A percentile compares a stretch with the other conserved stretches of the same genome.
Conservation (phyloP, 2,113 vertebrate species). For the Cyrtonyx montezumae region DNA sequence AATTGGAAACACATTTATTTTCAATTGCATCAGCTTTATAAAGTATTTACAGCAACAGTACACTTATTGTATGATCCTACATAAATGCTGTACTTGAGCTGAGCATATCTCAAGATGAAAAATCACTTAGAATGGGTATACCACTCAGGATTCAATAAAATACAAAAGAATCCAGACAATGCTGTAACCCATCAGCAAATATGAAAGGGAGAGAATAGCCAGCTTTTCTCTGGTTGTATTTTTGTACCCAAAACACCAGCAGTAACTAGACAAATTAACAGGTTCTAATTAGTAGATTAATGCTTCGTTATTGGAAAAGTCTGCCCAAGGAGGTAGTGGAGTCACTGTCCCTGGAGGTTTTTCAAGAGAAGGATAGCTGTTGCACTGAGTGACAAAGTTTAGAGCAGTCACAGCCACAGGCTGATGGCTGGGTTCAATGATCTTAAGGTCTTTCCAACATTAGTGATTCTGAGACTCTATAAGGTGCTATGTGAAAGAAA, state of each 20-base stretch:
- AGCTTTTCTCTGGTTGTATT: rapidly evolving
- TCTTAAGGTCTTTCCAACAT: too few species aligned
- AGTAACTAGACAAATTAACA: background rate
- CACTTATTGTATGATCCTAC: rapidly evolving
- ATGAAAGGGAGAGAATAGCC: background rate
- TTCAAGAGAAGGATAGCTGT: too few species aligned
- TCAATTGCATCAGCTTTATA: background rate
- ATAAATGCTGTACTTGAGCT: background rate
- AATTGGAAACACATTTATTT: background rate
- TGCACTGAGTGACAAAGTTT: too few species aligned
- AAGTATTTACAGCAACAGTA: background rate
- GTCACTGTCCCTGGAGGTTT: too few species aligned
- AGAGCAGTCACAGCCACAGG: too few species aligned
- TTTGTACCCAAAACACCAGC: background rate
- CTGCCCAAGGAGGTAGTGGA: too few species aligned
- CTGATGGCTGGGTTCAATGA: too few species aligned
- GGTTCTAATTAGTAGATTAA: background rate
- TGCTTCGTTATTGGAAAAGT: background rate
- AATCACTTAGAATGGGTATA: background rate
- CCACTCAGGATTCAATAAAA: background rate
- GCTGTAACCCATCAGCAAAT: background rate
- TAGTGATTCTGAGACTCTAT: too few species aligned
- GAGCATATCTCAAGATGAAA: background rate
- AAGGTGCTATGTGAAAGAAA: background rate
- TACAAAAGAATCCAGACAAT: background rate